These are phyloP conservation scores for Oryzaephilus surinamensis DNA, from an alignment of 1,140 invertebrate species.

Conservation along the genomic window DNA sequence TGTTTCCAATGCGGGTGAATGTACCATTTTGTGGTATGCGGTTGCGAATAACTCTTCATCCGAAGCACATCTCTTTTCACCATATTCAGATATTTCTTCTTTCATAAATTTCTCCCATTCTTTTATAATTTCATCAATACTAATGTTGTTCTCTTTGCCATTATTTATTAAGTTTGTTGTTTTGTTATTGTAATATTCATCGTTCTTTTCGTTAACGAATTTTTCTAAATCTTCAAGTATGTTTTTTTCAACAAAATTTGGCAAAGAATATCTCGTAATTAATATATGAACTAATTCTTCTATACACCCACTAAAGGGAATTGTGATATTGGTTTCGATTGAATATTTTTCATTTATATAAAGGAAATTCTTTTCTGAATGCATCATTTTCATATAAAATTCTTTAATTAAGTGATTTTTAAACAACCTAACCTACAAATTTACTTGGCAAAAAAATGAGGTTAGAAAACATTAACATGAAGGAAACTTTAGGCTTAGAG, in stretches of 20 bases:
- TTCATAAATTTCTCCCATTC: slow-evolving; percentile 59
- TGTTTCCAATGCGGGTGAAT: slow-evolving; percentile 70
- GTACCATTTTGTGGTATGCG: slow-evolving; percentile 69
- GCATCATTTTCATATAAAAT: slow-evolving; percentile 2
- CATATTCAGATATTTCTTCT: slow-evolving; percentile 54
- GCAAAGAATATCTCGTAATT: slow-evolving; percentile 36
- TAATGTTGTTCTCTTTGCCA: slow-evolving; percentile 43
- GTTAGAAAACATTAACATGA: too few relatives aligned
- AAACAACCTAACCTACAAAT: too few relatives aligned
- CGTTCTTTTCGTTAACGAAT: slow-evolving; percentile 41
- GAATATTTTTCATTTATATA: slow-evolving; percentile 9
- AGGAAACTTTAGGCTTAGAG: too few relatives aligned
- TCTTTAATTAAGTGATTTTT: too few relatives aligned
- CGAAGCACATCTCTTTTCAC: slow-evolving; percentile 56
- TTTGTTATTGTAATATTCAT: slow-evolving; percentile 41
- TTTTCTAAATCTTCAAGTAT: slow-evolving; percentile 29
- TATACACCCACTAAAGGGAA: slow-evolving; percentile 34
- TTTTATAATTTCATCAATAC: slow-evolving; percentile 55
- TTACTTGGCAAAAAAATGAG: too few relatives aligned
- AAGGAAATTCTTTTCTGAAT: slow-evolving; percentile 1
- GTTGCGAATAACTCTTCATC: slow-evolving; percentile 72
- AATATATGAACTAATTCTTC: slow-evolving; percentile 37
- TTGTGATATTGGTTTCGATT: slow-evolving; percentile 13
- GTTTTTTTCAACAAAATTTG: slow-evolving; percentile 26
- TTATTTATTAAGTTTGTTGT: slow-evolving; percentile 39